These are phyloP conservation scores for Plutomurus gul DNA, from an alignment of 1,140 invertebrate species.

Conservation along the genomic window DNA sequence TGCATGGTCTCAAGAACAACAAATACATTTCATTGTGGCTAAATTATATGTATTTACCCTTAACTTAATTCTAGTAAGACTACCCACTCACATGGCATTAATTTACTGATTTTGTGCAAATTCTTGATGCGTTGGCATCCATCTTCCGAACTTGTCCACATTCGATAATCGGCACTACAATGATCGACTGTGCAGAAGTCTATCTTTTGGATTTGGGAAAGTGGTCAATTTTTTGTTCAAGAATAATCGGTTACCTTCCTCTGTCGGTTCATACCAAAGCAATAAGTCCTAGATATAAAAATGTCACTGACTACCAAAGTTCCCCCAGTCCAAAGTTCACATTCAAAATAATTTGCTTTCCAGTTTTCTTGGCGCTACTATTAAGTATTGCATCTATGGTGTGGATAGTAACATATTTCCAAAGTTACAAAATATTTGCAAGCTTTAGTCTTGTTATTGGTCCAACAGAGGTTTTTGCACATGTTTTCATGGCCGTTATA, in stretches of 20 bases:
- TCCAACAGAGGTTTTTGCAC: conserved; percentile 20
- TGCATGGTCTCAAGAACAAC: too few species aligned
- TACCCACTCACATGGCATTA: too few species aligned
- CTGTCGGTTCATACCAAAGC: not conserved
- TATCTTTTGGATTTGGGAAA: conserved; percentile 18
- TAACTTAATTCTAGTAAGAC: too few species aligned
- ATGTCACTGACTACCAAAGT: not conserved
- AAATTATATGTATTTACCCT: too few species aligned
- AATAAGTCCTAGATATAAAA: not conserved
- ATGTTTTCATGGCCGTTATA: not conserved
- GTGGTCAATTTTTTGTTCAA: conserved; percentile 20
- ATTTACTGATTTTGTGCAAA: too few species aligned
- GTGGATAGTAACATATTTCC: not conserved
- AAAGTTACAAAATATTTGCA: not conserved
- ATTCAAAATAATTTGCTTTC: not conserved
- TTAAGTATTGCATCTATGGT: not conserved
- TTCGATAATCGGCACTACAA: not conserved
- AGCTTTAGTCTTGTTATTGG: not conserved
- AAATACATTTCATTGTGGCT: too few species aligned
- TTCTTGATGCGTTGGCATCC: too few species aligned
- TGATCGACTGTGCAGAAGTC: not conserved
- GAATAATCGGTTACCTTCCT: not conserved
- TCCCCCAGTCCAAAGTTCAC: too few species aligned
- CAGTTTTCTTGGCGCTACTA: not conserved
- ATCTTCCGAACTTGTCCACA: too few species aligned